A percentile compares a stretch with the other conserved stretches of the same genome.
Conservation (phyloP, 2,797 vertebrate species). For the Lindbergichthys nudifrons region DNA sequence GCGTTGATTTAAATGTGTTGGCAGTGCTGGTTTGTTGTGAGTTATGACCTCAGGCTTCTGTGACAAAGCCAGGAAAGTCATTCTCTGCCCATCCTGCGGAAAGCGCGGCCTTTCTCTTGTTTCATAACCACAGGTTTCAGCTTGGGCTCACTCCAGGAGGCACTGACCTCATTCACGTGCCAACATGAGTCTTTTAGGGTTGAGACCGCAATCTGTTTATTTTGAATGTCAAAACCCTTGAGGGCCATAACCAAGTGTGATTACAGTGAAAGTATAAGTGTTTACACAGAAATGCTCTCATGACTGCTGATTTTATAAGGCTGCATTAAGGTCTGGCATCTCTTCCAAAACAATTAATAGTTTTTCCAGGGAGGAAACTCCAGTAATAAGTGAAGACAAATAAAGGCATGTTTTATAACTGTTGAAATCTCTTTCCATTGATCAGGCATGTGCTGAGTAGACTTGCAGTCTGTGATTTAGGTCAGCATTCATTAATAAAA, state of each 20-base stretch:
- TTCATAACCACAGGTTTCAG: slow-evolving; percentile 68
- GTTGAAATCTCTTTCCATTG: slow-evolving; percentile 29
- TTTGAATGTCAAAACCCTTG: slow-evolving; percentile 60
- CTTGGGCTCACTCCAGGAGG: slow-evolving; percentile 44
- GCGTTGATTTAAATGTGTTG: slow-evolving; percentile 37
- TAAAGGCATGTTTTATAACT: slow-evolving; percentile 25
- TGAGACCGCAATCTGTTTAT: slow-evolving; percentile 62
- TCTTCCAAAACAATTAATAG: neutral
- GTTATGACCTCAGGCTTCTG: slow-evolving; percentile 56
- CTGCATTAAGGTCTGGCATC: neutral
- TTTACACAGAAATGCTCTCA: slow-evolving; percentile 23
- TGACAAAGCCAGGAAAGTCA: slow-evolving; percentile 63
- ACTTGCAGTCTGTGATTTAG: slow-evolving; percentile 24
- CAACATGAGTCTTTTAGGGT: slow-evolving; percentile 47
- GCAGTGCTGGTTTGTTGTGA: slow-evolving; percentile 33
- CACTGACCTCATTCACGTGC: slow-evolving; percentile 72
- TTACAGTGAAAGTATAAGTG: slow-evolving; percentile 5
- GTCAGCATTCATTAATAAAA: slow-evolving; percentile 43
- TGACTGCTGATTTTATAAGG: slow-evolving; percentile 24
- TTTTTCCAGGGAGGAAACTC: slow-evolving; percentile 9
- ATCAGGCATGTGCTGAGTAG: slow-evolving; percentile 19
- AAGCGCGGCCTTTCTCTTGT: slow-evolving; percentile 58
- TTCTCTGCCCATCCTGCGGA: slow-evolving; percentile 54
- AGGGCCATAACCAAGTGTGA: slow-evolving; percentile 31
- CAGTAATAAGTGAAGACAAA: slow-evolving; percentile 2